phyloP scores from a whole-genome alignment of 2,113 vertebrate species.

The Nothoprocta perdicaria region DNA sequence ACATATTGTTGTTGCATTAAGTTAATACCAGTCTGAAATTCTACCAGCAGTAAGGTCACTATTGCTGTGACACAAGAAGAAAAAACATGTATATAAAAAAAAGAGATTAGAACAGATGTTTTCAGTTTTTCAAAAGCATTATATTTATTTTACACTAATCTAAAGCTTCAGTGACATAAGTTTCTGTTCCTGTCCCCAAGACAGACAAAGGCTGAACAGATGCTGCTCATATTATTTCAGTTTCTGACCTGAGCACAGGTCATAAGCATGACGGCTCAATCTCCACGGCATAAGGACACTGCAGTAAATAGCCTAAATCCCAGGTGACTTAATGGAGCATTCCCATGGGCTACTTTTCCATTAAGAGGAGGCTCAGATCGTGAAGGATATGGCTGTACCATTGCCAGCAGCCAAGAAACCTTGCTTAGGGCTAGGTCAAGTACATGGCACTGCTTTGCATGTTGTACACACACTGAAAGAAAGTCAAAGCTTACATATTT shows the following conservation, averaged over 20 bases:
- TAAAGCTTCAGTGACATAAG: background rate
- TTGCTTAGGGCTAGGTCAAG: slow-evolving; percentile 36
- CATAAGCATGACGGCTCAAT: background rate
- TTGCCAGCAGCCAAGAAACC: background rate
- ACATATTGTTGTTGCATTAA: slow-evolving; percentile 10
- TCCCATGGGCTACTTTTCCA: background rate
- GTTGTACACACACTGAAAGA: background rate
- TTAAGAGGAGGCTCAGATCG: background rate
- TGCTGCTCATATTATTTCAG: background rate
- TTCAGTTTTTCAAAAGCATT: background rate
- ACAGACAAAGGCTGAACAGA: background rate
- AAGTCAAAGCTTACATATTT: background rate
- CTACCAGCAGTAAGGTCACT: background rate
- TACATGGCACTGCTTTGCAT: background rate
- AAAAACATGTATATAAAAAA: background rate
- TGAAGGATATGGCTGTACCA: background rate
- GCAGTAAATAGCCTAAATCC: background rate
- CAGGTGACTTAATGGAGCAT: background rate
- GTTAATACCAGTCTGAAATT: slow-evolving; percentile 6
- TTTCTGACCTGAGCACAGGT: background rate
- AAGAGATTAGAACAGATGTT: background rate
- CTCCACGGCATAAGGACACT: background rate
- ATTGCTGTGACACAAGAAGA: background rate
- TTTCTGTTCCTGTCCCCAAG: background rate
- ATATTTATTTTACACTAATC: background rate